Conservation (phyloP, 1,140 invertebrate species). For the Listronotus oregonensis region DNA sequence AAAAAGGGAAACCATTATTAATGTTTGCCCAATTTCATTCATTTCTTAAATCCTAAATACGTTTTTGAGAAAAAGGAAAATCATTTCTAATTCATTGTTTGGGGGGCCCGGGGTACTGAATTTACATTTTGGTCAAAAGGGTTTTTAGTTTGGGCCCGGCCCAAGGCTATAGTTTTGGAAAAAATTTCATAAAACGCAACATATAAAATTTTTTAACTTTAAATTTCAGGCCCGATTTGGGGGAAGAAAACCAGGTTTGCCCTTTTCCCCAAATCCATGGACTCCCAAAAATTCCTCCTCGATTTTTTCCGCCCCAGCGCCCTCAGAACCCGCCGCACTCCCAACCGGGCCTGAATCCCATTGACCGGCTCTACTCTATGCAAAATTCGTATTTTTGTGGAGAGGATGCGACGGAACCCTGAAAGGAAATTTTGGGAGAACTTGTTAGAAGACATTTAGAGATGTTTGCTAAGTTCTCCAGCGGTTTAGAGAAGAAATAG, state of each 20-base stretch:
- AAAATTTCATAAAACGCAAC: too few relatives aligned
- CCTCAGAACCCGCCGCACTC: slow-evolving; percentile 46
- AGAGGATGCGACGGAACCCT: slow-evolving; percentile 57
- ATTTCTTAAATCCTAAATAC: too few relatives aligned
- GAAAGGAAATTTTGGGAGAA: slow-evolving; percentile 33
- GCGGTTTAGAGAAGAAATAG: neutral
- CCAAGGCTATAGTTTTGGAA: too few relatives aligned
- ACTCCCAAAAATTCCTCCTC: slow-evolving; percentile 39
- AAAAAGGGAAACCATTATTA: too few relatives aligned
- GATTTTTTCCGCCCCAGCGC: slow-evolving; percentile 50
- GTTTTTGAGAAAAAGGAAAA: too few relatives aligned
- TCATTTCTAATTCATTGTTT: too few relatives aligned
- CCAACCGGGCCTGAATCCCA: slow-evolving; percentile 61
- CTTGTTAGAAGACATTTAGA: slow-evolving; percentile 25
- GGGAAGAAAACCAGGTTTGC: slow-evolving; percentile 43
- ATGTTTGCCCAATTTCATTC: neutral
- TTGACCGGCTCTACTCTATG: slow-evolving; percentile 69
- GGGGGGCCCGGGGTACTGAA: too few relatives aligned
- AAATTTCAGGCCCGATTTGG: too few relatives aligned
- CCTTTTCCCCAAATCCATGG: slow-evolving; percentile 38
- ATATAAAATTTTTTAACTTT: too few relatives aligned
- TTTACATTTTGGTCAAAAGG: too few relatives aligned
- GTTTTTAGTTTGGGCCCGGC: too few relatives aligned
- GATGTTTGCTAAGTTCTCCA: slow-evolving; percentile 23
- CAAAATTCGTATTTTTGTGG: slow-evolving; percentile 68